A percentile compares a stretch with the other conserved stretches of the same genome.
Evolutionary conservation across 2,113 vertebrate species (phyloP).

Genomic region (Eptatretus burgeri): DNA sequence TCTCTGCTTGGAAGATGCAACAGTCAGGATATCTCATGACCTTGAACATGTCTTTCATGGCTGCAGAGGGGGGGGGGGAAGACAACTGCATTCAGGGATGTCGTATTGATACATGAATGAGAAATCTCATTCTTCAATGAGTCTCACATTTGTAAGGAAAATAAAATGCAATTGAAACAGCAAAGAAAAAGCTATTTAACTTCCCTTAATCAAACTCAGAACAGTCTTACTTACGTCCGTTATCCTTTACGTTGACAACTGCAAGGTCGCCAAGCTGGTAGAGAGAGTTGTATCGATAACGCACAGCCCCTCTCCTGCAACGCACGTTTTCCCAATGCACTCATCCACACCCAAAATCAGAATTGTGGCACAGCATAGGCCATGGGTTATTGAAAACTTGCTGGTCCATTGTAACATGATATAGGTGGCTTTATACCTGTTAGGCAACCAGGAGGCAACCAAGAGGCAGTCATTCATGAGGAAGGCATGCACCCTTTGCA

Average conservation of each 20-base stretch:
- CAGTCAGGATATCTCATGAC: conserved; percentile 90
- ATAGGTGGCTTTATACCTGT: conserved; percentile 12
- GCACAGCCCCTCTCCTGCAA: conserved; percentile 28
- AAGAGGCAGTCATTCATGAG: conserved; percentile 89
- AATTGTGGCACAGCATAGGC: no score
- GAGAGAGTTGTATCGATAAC: conserved; percentile 59
- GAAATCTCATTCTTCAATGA: no score
- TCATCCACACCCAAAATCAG: no score
- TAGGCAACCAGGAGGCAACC: conserved; percentile 58
- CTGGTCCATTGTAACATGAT: no score
- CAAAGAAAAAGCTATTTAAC: no score
- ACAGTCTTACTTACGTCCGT: conserved; percentile 17
- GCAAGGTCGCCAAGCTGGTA: conserved; percentile 69
- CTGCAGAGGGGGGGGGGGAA: conserved; percentile 10
- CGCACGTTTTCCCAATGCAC: no score
- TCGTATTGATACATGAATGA: background rate
- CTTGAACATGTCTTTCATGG: conserved; percentile 99
- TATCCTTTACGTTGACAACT: conserved; percentile 85
- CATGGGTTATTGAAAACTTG: no score
- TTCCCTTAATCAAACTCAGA: no score
- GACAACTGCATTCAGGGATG: conserved; percentile 1
- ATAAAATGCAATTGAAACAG: no score
- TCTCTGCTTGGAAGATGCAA: conserved; percentile 83
- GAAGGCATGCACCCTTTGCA: conserved; percentile 80
- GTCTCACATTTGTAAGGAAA: no score